Base-by-base conservation (phyloP, 2,888 invertebrate species). In the Acanthosepion lycidas region DNA sequence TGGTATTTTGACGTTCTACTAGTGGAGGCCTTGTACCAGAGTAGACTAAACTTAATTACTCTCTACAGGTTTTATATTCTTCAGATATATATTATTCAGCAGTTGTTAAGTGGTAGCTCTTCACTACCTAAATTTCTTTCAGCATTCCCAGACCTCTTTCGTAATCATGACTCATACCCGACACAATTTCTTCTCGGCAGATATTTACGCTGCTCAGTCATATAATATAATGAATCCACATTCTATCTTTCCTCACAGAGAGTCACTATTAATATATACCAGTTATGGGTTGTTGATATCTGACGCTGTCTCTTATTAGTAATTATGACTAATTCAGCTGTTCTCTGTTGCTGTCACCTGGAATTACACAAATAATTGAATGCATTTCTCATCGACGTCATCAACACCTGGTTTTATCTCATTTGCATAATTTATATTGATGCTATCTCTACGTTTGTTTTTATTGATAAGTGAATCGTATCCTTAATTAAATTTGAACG, bases 241-340 rank as follows among this genome's bases (percentile, higher is more conserved):
- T 15, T 78, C n/a, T 78, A 15, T n/a, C 15, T 78, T 78, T n/a
- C 33, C 33, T 42, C 42, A 42, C n/a, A 18, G 8, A 78, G n/a
- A 78, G 78, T 78, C 78, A 33, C n/a, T 78, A 12, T n/a, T 33
- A 78, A 12, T n/a, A n/a, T n/a, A n/a, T 78, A n/a, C 33, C 33
- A 33, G n/a, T 78, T 78, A 33, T 78, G 15, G 33, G n/a, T 33
- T n/a, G 78, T 78, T 15, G 78, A 18, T 78, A 78, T n/a, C n/a
- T 9, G n/a, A 78, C 78, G 78, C 33, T n/a, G 12, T 78, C 15
- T n/a, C 78, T 78, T n/a, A 78, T 78, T 78, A 78, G 59, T 78
- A 78, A 78, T n/a, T 78, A 78, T 78, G 78, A 78, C 78, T 78
- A n/a, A n/a, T 12, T 78, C 78, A 78, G n/a, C 78, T n/a, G 78